A percentile compares a stretch with the other conserved stretches of the same genome.
These are phyloP conservation scores for Austrofundulus limnaeus DNA, from an alignment of 2,113 vertebrate genomes.

Conservation along the genomic window DNA sequence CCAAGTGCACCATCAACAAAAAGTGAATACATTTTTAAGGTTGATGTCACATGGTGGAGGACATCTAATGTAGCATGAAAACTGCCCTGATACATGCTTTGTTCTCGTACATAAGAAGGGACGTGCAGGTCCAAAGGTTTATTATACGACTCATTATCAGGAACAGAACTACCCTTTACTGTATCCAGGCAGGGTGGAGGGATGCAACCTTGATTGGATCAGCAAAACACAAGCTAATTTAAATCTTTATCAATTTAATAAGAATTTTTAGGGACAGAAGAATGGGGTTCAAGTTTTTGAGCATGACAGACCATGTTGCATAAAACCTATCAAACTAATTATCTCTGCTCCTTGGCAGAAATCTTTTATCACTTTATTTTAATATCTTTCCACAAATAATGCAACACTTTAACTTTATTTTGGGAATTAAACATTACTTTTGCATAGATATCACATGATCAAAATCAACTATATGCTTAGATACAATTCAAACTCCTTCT, in stretches of 20 bases:
- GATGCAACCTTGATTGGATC: not conserved
- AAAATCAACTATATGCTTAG: not conserved
- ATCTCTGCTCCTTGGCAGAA: too few relatives aligned
- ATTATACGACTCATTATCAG: conserved; percentile 48
- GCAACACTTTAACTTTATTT: too few relatives aligned
- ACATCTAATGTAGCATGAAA: not conserved
- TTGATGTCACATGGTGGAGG: conserved; percentile 6
- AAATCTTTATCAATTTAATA: not conserved
- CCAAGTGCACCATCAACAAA: not conserved
- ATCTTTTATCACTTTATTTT: too few relatives aligned
- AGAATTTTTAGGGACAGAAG: not conserved
- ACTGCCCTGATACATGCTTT: not conserved
- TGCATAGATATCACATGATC: not conserved
- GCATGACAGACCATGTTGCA: too few relatives aligned
- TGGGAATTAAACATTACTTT: too few relatives aligned
- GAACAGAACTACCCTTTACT: not conserved
- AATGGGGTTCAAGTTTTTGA: too few relatives aligned
- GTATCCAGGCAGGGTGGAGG: conserved; percentile 15
- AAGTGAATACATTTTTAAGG: not conserved
- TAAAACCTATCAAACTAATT: too few relatives aligned
- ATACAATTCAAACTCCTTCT: not conserved
- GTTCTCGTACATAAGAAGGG: not conserved
- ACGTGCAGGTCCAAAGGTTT: conserved; percentile 72
- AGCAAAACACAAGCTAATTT: not conserved
- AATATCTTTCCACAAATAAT: too few relatives aligned